phyloP scores from a whole-genome alignment of 2,797 vertebrate species.

The Diglossa cyanea region DNA sequence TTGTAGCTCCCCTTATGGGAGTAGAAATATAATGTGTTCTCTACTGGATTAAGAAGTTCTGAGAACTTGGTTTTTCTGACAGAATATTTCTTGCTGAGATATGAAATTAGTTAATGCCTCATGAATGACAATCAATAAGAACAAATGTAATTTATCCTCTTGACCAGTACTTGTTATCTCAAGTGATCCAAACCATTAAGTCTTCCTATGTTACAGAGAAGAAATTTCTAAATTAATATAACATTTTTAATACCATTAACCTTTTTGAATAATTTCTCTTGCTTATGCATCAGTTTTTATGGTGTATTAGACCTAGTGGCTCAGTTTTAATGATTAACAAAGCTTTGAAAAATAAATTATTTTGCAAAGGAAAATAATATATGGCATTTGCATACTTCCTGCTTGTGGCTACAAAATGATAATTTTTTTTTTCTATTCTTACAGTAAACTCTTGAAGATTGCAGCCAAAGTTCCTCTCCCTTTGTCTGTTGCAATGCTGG shows the following conservation, averaged over 20 bases:
- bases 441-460: slow-evolving; percentile 86
- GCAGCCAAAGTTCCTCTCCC: slow-evolving; percentile 81
- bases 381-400: not conserved
- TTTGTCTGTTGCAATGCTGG: slow-evolving; percentile 83
- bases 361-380: not conserved
- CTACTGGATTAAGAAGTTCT: not conserved
- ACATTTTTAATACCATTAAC: not conserved
- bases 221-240: not conserved
- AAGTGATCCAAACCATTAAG: not conserved
- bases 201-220: not conserved
- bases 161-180: not conserved
- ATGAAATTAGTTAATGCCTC: not conserved
- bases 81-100: not conserved
- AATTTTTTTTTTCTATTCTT: slow-evolving; percentile 51
- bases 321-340: not conserved
- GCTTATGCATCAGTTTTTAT: not conserved
- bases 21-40: not conserved
- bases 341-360: not conserved
- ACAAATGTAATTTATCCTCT: not conserved
- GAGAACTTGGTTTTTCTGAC: not conserved
- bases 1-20: not conserved
- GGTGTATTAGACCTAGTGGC: not conserved
- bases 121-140: not conserved
- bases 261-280: not conserved
- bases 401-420: not conserved